These are phyloP conservation scores for Drosophila kohkoa DNA, from an alignment of 1,140 invertebrate genomes.

Conservation along the genomic window DNA sequence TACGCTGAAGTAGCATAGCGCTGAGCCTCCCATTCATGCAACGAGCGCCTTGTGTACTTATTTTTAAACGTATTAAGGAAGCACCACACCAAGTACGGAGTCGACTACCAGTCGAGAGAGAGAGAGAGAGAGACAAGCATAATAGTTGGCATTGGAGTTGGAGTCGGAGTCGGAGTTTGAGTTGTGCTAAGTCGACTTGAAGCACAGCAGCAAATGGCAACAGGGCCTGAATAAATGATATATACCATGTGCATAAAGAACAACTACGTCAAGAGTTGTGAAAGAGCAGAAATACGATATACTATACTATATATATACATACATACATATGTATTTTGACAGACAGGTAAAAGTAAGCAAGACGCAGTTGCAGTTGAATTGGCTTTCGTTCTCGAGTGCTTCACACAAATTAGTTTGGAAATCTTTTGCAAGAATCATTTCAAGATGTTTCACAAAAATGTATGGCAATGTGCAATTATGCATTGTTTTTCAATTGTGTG, in stretches of 20 bases:
- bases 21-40: constrained; percentile 29
- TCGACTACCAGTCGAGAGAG: neutral
- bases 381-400: constrained; percentile 6
- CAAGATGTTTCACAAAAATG: neutral
- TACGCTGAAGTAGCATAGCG: constrained; percentile 60
- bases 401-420: no score
- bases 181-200: constrained; percentile 21
- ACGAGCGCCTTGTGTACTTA: constrained; percentile 61
- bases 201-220: constrained; percentile 12
- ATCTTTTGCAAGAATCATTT: no score
- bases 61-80: constrained; percentile 81
- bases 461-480: neutral
- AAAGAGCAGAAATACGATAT: neutral
- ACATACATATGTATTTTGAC: no score
- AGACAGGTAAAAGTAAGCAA: constrained; percentile 29
- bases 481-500: no score
- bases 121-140: neutral
- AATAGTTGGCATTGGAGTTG: neutral
- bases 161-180: neutral
- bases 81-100: constrained; percentile 33
- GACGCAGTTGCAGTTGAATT: constrained; percentile 40
- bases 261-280: neutral
- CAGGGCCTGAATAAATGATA: constrained; percentile 67
- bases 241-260: constrained; percentile 33
- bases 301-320: no score